These are phyloP conservation scores for Corydoras sp. DNA, from an alignment of 2,113 vertebrate genomes.

Conservation along the genomic window DNA sequence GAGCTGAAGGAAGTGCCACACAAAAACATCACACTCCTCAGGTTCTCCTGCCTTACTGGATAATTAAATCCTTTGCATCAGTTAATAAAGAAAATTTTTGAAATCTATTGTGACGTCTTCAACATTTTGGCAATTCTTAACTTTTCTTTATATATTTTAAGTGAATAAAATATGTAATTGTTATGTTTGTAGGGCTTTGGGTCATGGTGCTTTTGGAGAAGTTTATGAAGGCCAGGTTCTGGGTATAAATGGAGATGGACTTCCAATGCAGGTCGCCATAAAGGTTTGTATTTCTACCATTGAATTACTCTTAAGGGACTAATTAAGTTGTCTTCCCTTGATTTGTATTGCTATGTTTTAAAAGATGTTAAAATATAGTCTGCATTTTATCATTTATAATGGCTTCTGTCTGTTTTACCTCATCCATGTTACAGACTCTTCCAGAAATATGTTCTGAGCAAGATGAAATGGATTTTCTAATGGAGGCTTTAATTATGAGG, in stretches of 20 bases:
- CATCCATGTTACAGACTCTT: slow-evolving; percentile 69
- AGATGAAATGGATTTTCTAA: slow-evolving; percentile 90
- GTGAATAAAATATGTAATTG: background rate
- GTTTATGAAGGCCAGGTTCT: slow-evolving; percentile 84
- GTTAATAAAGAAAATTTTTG: too few relatives aligned
- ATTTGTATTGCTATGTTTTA: background rate
- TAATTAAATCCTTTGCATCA: background rate
- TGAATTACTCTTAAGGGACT: too few relatives aligned
- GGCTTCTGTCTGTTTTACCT: slow-evolving; percentile 17
- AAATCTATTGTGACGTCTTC: too few relatives aligned
- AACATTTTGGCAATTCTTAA: background rate
- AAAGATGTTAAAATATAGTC: background rate
- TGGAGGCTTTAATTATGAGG: slow-evolving; percentile 89
- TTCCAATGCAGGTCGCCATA: slow-evolving; percentile 80
- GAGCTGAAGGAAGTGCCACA: slow-evolving; percentile 85
- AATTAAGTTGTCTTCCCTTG: too few relatives aligned
- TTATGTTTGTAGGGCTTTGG: slow-evolving; percentile 72
- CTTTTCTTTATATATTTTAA: background rate
- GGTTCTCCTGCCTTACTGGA: slow-evolving; percentile 54
- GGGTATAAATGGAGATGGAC: slow-evolving; percentile 75
- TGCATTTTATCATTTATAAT: slow-evolving; percentile 4
- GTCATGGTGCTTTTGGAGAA: slow-evolving; percentile 85
- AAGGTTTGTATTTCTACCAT: slow-evolving; percentile 71
- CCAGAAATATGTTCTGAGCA: slow-evolving; percentile 89
- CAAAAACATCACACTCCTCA: slow-evolving; percentile 83